These are phyloP conservation scores for Trinorchestia longiramus DNA, from an alignment of 1,140 invertebrate species.

Conservation along the genomic window DNA sequence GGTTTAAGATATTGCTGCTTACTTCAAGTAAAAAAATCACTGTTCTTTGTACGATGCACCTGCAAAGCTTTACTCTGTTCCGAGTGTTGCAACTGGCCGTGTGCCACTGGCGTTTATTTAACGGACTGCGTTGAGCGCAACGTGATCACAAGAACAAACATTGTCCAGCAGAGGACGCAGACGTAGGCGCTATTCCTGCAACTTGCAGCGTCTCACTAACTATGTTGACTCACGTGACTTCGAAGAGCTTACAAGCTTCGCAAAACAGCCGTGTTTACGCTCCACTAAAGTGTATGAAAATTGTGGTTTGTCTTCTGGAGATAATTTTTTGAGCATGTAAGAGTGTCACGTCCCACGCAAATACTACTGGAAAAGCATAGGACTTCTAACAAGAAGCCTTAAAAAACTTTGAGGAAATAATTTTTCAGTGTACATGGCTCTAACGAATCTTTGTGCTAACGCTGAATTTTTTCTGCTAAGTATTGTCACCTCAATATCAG, in stretches of 20 bases:
- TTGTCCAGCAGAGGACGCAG: background rate
- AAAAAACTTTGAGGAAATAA: no score
- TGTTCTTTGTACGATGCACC: background rate
- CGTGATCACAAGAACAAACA: conserved; percentile 22
- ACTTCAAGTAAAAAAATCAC: background rate
- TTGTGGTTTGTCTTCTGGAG: background rate
- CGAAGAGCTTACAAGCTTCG: background rate
- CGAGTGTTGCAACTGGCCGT: background rate
- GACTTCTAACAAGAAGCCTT: no score
- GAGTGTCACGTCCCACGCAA: background rate
- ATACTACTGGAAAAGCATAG: no score
- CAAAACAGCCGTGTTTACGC: background rate
- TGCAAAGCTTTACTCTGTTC: background rate
- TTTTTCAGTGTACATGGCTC: no score
- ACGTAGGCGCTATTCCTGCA: background rate
- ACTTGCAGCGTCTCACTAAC: background rate
- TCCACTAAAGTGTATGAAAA: background rate
- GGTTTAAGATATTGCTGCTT: background rate
- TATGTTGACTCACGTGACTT: conserved; percentile 17
- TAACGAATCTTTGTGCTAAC: no score
- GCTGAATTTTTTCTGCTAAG: no score
- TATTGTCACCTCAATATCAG: no score
- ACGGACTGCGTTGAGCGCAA: background rate
- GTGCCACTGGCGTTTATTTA: background rate
- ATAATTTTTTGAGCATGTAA: background rate